A percentile compares a stretch with the other conserved stretches of the same genome.
Conservation (phyloP, 2,113 vertebrate genomes). For the Lagopus leucura region DNA sequence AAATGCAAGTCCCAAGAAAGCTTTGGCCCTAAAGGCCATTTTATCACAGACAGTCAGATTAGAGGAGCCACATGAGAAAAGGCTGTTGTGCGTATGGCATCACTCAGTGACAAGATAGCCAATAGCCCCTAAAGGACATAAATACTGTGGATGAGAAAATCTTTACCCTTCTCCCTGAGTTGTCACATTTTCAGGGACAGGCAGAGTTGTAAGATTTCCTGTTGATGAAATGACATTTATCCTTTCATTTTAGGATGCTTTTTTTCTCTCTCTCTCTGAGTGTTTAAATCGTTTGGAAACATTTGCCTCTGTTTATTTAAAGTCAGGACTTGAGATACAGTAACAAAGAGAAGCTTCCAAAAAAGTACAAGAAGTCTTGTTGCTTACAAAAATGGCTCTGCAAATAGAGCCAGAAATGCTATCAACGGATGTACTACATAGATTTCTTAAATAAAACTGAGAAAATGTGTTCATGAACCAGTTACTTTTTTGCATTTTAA, state of each 20-base stretch:
- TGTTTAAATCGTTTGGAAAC: background rate
- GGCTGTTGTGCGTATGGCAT: background rate
- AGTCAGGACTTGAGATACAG: background rate
- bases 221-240: background rate
- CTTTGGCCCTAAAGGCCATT: constrained; percentile 3
- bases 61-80: background rate
- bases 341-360: background rate
- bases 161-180: background rate
- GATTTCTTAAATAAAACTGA: constrained; percentile 17
- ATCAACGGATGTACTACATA: background rate
- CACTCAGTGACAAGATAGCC: constrained; percentile 8
- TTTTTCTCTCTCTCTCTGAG: background rate
- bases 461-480: background rate
- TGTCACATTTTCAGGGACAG: background rate
- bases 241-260: background rate
- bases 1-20: background rate
- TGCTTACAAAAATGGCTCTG: background rate
- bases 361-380: background rate
- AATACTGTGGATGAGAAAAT: constrained; percentile 12
- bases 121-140: constrained; percentile 33
- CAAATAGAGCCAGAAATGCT: constrained; percentile 26
- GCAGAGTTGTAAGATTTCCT: background rate
- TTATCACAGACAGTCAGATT: background rate
- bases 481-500: constrained; percentile 31
- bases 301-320: background rate